Conservation (phyloP, 2,888 invertebrate genomes). For the Blomia tropicalis region DNA sequence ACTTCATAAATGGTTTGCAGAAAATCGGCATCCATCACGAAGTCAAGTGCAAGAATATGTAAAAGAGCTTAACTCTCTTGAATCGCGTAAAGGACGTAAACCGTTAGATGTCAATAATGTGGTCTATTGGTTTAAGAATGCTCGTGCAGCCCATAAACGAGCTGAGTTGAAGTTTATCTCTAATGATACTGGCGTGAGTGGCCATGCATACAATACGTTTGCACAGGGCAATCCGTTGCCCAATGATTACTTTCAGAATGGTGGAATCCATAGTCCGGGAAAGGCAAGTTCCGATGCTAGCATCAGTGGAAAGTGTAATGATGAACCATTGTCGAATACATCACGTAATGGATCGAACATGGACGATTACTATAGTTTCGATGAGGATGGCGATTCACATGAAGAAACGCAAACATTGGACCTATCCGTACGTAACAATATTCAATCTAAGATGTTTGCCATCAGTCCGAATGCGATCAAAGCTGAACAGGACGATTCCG, state of each 20-base stretch:
- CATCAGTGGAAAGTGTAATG: conserved; percentile 23
- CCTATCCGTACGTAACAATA: conserved; percentile 27
- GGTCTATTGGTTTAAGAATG: conserved; percentile 63
- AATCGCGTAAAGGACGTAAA: conserved; percentile 77
- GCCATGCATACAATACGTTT: neutral
- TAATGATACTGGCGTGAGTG: conserved; percentile 1
- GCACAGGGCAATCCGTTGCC: neutral
- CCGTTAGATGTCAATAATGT: conserved; percentile 61
- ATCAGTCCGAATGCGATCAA: conserved; percentile 23
- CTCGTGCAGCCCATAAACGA: conserved; percentile 81
- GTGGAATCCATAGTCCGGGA: conserved; percentile 17
- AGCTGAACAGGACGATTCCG: conserved; percentile 24
- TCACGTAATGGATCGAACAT: conserved; percentile 22
- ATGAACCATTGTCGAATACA: conserved; percentile 18
- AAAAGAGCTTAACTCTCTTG: conserved; percentile 73
- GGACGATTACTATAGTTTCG: conserved; percentile 22
- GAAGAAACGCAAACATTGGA: conserved; percentile 29
- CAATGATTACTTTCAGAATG: neutral
- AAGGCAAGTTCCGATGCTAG: conserved; percentile 23
- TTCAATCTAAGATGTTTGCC: conserved; percentile 19
- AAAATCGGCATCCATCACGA: conserved; percentile 89
- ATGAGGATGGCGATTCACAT: conserved; percentile 26
- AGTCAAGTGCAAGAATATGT: conserved; percentile 93
- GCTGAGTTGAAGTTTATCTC: conserved; percentile 45
- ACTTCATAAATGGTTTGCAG: conserved; percentile 86